These are phyloP conservation scores for Adela reaumurella DNA, from an alignment of 2,888 invertebrate species.

Conservation along the genomic window DNA sequence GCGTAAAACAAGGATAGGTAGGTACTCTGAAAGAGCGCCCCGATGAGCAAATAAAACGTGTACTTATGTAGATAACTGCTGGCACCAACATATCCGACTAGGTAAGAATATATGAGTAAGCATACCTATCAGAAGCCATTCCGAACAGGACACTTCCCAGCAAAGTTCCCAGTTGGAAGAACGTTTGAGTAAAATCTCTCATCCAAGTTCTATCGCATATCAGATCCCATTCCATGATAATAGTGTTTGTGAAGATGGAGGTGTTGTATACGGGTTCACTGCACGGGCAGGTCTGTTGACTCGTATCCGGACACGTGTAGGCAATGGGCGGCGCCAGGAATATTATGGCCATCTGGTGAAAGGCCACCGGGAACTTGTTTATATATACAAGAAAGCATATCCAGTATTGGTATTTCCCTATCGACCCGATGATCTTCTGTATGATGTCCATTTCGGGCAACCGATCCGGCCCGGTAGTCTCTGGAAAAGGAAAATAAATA, in stretches of 20 bases:
- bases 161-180: slow-evolving; percentile 73
- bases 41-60: too few relatives aligned
- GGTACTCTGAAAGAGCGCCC: too few relatives aligned
- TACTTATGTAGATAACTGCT: too few relatives aligned
- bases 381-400: slow-evolving; percentile 35
- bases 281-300: slow-evolving; percentile 51
- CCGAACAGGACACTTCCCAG: slow-evolving; percentile 72
- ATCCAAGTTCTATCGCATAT: slow-evolving; percentile 65
- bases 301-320: slow-evolving; percentile 23
- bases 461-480: slow-evolving; percentile 2
- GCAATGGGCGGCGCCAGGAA: slow-evolving; percentile 41
- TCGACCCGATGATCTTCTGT: slow-evolving; percentile 40
- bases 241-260: slow-evolving; percentile 64
- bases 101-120: too few relatives aligned
- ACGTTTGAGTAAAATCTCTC: slow-evolving; percentile 66
- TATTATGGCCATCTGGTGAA: slow-evolving; percentile 49
- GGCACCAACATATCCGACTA: too few relatives aligned
- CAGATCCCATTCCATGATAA: slow-evolving; percentile 72
- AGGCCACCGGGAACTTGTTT: slow-evolving; percentile 45
- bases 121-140: slow-evolving; percentile 68
- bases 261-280: slow-evolving; percentile 57
- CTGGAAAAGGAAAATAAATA: slow-evolving; percentile 13
- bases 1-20: too few relatives aligned
- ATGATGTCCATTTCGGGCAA: slow-evolving; percentile 25
- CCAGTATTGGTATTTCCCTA: slow-evolving; percentile 49